A percentile compares a stretch with the other conserved stretches of the same genome.
These are phyloP conservation scores for Steromphala cineraria DNA, from an alignment of 2,888 invertebrate species.

Conservation along the genomic window DNA sequence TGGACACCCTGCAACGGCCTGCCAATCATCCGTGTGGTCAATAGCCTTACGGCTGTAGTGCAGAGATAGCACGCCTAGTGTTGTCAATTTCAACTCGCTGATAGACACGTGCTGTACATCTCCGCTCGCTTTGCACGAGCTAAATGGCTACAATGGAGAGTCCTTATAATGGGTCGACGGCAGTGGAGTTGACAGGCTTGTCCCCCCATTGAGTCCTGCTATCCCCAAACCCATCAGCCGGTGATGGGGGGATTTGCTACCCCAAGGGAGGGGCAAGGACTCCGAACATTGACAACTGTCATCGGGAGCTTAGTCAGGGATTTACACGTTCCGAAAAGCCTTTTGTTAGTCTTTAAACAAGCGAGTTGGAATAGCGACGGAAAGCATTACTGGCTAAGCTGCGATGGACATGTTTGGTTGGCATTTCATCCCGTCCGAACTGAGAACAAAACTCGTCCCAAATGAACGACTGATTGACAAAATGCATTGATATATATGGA, in stretches of 20 bases:
- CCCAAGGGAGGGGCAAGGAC: neutral
- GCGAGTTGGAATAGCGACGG: neutral
- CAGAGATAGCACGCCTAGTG: neutral
- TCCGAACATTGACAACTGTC: slow-evolving; percentile 11
- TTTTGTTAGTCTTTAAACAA: neutral
- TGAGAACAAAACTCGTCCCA: neutral
- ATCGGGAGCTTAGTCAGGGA: slow-evolving; percentile 2
- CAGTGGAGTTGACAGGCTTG: neutral
- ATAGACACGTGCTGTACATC: neutral
- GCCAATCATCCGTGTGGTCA: neutral
- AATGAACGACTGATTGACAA: neutral
- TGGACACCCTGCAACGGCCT: neutral
- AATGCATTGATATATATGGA: too few species aligned
- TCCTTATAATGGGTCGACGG: neutral
- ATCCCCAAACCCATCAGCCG: neutral
- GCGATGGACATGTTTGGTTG: neutral
- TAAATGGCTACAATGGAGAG: neutral
- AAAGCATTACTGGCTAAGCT: neutral
- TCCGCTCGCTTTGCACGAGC: neutral
- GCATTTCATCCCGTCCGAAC: neutral
- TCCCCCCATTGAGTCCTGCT: neutral
- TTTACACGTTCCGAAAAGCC: neutral
- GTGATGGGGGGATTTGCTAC: neutral
- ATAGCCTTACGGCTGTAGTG: neutral
- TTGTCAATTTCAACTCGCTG: neutral